A percentile compares a stretch with the other conserved stretches of the same genome.
phyloP scores from a whole-genome alignment of 2,797 vertebrate species.

The Borostomias antarcticus region DNA sequence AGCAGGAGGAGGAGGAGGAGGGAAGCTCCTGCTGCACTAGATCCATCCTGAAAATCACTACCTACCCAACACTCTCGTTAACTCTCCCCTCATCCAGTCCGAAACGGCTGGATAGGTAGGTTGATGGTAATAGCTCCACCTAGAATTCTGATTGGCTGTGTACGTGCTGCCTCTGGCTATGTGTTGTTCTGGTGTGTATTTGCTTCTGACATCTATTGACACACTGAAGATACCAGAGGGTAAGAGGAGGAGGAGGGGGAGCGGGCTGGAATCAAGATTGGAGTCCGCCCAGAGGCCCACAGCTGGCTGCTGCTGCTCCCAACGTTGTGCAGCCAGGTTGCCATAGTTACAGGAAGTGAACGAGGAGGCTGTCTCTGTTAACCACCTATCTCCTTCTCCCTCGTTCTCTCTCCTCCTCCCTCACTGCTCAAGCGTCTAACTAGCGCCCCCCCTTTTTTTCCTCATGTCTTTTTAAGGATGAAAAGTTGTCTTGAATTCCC shows the following conservation, averaged over 20 bases:
- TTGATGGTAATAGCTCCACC: neutral
- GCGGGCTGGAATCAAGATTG: slow-evolving; percentile 41
- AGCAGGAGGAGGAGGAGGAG: neutral
- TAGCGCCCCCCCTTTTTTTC: slow-evolving; percentile 17
- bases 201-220: too few relatives aligned
- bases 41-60: slow-evolving; percentile 27
- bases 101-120: slow-evolving; percentile 27
- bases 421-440: neutral
- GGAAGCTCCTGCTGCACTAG: neutral
- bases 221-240: slow-evolving; percentile 17
- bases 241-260: slow-evolving; percentile 43
- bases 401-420: neutral
- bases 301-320: slow-evolving; percentile 60
- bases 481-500: slow-evolving; percentile 39
- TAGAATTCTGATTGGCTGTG: neutral
- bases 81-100: slow-evolving; percentile 22
- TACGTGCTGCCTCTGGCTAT: neutral
- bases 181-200: neutral
- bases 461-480: slow-evolving; percentile 17
- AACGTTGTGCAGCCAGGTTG: slow-evolving; percentile 58
- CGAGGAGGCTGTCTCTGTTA: slow-evolving; percentile 45
- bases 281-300: slow-evolving; percentile 61
- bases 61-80: neutral
- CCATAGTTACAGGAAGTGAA: slow-evolving; percentile 65
- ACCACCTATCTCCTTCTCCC: slow-evolving; percentile 23